Conservation (phyloP, 2,113 vertebrate species). For the Dolichotis patagonum region DNA sequence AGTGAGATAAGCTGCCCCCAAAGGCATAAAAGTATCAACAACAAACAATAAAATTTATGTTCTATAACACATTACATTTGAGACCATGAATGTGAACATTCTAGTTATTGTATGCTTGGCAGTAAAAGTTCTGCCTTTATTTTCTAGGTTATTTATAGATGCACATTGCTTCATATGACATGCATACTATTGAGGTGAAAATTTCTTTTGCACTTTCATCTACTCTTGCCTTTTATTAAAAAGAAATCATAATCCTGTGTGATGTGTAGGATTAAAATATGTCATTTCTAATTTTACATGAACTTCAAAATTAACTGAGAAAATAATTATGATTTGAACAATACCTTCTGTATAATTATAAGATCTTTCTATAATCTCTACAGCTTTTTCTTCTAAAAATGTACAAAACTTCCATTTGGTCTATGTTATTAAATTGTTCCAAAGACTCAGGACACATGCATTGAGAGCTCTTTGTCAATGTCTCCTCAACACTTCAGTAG, state of each 20-base stretch:
- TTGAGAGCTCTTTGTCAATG: not conserved
- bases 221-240: slow-evolving; percentile 31
- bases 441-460: not conserved
- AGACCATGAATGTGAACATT: not conserved
- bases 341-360: slow-evolving; percentile 44
- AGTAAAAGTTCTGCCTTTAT: slow-evolving; percentile 16
- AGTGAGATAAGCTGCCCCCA: not conserved
- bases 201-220: slow-evolving; percentile 39
- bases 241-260: slow-evolving; percentile 45
- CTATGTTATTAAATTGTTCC: slow-evolving; percentile 46
- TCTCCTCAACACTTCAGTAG: not conserved
- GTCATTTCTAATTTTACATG: not conserved
- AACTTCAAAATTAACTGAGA: slow-evolving; percentile 61
- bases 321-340: slow-evolving; percentile 66
- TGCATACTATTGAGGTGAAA: not conserved
- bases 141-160: slow-evolving; percentile 35
- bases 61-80: slow-evolving; percentile 7
- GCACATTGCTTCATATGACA: not conserved
- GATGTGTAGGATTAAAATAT: slow-evolving; percentile 2
- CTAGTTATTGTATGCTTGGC: not conserved
- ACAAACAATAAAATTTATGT: not conserved
- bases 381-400: slow-evolving; percentile 43
- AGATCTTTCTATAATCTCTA: not conserved
- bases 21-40: not conserved
- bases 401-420: not conserved